Percentiles rank a stretch among this genome's conserved stretches.
These are phyloP conservation scores for Anguilla megastoma DNA, from an alignment of 2,797 vertebrate species.

Conservation along the genomic window DNA sequence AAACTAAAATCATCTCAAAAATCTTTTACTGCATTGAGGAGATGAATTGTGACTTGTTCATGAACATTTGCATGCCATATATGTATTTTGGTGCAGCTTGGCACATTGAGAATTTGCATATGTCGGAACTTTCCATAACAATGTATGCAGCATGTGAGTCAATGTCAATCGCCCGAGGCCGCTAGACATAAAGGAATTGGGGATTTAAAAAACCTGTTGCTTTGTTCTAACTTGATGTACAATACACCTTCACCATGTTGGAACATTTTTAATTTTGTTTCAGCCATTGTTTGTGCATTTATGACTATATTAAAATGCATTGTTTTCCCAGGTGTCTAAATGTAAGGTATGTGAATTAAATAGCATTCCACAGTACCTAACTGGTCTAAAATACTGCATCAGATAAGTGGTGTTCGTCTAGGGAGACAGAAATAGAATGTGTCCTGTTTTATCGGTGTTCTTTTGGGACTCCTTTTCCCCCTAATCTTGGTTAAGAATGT, in stretches of 20 bases:
- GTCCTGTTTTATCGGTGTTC: background rate
- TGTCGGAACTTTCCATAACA: constrained; percentile 19
- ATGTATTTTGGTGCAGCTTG: background rate
- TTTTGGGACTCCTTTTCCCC: background rate
- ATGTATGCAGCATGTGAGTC: background rate
- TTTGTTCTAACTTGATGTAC: too few species aligned
- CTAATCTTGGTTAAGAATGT: background rate
- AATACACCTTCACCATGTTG: background rate
- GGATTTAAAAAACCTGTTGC: background rate
- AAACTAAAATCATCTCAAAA: background rate
- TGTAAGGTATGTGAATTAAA: background rate
- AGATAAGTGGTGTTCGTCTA: background rate
- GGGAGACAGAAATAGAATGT: background rate
- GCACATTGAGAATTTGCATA: constrained; percentile 25
- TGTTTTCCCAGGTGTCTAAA: background rate
- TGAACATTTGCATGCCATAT: constrained; percentile 24
- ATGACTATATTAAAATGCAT: background rate
- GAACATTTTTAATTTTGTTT: background rate
- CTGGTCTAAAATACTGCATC: background rate
- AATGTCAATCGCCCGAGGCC: background rate
- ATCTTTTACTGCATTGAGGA: background rate
- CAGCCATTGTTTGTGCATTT: background rate
- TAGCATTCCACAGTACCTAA: background rate
- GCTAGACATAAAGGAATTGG: background rate
- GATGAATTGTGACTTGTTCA: background rate